Base-by-base conservation (phyloP, 2,888 invertebrate species). In the Idaea dimidiata region DNA sequence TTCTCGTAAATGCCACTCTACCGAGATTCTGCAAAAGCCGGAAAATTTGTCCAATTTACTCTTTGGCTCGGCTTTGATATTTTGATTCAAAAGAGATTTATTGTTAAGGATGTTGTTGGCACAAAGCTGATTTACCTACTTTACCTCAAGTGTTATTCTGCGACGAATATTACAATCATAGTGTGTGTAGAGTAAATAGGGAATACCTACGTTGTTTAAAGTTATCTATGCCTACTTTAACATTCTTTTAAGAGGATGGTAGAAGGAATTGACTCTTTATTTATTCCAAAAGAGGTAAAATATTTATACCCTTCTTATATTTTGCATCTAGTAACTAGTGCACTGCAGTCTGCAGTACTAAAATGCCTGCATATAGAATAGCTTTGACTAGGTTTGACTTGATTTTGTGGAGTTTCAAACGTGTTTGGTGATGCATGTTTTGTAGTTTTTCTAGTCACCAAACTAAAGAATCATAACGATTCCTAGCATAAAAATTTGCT, bases 31-130 rank as follows among this genome's bases (percentile, higher is more conserved):
- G 80, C 80, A 81, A 83, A 82, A 83, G 84, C 81, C 82, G 84
- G 83, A 83, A 86, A 86, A 84, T 85, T 84, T 83, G 80, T 79
- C 79, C 81, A 84, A 85, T 84, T 86, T 82, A 70, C 77, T 80
- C 79, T 73, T 73, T 72, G 73, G 74, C 72, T 67, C 68, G 72
- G 72, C 82, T 82, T 83, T 84, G 82, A 82, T 81, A 81, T 82
- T 82, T 79, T 75, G 79, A 81, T 80, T 82, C 79, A 78, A 80
- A 81, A 78, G 77, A 74, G 76, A 74, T 79, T 78, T 76, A 73
- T 72, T 70, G 73, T 74, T 75, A 68, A 62, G 70, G 68, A 71
- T 65, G 67, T 61, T 65, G 67, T 61, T 68, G 64, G 68, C 69
- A 79, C 72, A 79, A 79, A 79, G 43, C 10, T 43, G 43, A 43